These are phyloP conservation scores for Erithacus rubecula DNA, from an alignment of 2,797 vertebrate species.

Conservation along the genomic window DNA sequence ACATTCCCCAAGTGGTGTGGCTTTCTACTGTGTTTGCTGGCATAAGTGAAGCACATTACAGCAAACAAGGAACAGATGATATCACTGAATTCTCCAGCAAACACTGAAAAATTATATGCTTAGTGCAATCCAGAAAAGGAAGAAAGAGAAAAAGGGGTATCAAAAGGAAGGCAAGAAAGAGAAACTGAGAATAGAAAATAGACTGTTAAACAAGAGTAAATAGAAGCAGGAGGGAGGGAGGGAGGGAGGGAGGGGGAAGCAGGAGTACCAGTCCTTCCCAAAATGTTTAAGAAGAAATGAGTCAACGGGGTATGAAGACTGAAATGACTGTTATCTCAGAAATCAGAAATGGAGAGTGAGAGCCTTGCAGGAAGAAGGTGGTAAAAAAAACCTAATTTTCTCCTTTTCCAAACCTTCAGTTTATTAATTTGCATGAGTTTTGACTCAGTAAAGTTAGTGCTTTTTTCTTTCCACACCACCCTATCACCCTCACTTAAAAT, in stretches of 20 bases:
- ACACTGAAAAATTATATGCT: not conserved
- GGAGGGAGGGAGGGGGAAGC: rapidly evolving
- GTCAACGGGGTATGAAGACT: not conserved
- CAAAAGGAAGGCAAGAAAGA: not conserved
- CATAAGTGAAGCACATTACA: not conserved
- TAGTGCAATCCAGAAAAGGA: not conserved
- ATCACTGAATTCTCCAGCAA: not conserved
- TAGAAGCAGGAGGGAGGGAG: not conserved
- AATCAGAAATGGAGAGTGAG: not conserved
- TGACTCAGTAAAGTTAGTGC: not conserved
- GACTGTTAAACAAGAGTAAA: not conserved
- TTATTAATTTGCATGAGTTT: not conserved
- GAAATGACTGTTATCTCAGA: not conserved
- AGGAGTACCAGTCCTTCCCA: not conserved
- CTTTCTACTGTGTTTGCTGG: not conserved
- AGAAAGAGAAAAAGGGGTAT: not conserved
- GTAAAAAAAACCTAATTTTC: not conserved
- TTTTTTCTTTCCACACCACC: not conserved
- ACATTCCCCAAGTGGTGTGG: not conserved
- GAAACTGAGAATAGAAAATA: not conserved
- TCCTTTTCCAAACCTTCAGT: not conserved
- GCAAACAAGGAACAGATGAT: not conserved
- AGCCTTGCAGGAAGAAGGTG: not conserved
- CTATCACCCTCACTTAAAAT: not conserved
- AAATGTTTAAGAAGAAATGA: not conserved